phyloP scores from a whole-genome alignment of 2,113 vertebrate genomes.

The Promerops cafer region DNA sequence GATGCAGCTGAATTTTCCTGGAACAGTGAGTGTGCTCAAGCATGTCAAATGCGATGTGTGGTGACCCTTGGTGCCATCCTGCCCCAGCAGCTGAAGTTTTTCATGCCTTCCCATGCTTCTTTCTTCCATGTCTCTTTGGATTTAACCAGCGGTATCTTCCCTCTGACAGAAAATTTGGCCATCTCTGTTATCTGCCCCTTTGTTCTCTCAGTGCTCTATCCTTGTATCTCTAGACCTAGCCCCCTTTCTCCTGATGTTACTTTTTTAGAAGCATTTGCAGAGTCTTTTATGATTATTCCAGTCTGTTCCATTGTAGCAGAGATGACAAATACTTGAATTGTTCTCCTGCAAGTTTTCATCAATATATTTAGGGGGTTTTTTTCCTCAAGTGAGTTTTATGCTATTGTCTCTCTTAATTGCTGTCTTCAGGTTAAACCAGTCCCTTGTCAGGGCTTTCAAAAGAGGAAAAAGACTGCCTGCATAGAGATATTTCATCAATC shows the following conservation, averaged over 20 bases:
- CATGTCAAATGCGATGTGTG: fast-evolving
- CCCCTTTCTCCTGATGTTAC: background rate
- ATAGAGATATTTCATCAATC: background rate
- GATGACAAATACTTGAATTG: background rate
- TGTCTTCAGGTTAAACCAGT: background rate
- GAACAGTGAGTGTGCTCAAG: background rate
- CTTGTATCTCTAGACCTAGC: background rate
- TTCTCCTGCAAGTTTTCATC: background rate
- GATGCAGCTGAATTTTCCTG: background rate
- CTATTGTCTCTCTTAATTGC: background rate
- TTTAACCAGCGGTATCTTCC: background rate
- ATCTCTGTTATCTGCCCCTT: background rate
- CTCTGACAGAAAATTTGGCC: background rate
- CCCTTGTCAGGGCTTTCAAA: background rate
- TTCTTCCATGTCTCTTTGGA: background rate
- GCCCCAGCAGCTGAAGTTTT: background rate
- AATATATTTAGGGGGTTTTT: background rate
- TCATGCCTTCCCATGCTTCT: background rate
- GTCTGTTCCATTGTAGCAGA: background rate
- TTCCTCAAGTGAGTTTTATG: background rate
- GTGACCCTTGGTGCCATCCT: background rate
- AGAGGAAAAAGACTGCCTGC: background rate
- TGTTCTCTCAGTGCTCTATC: background rate
- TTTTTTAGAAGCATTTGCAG: background rate
- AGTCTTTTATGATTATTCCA: background rate